Conservation (phyloP, 2,113 vertebrate species). For the Isichthys henryi region DNA sequence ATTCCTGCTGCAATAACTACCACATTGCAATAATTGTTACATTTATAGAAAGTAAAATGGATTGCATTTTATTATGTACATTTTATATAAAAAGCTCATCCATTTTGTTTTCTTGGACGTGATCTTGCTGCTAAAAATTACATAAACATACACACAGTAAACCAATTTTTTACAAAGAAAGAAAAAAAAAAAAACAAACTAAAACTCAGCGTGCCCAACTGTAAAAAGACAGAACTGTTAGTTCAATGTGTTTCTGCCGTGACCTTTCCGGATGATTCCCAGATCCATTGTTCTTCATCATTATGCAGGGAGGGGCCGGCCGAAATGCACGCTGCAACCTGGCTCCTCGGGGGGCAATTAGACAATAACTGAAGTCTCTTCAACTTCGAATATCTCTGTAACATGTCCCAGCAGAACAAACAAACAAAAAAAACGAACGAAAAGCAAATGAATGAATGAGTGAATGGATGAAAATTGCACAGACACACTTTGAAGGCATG, state of each 20-base stretch:
- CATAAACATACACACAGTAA: neutral
- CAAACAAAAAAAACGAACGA: neutral
- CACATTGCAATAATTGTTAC: neutral
- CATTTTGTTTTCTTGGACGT: neutral
- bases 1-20: neutral
- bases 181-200: neutral
- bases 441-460: neutral
- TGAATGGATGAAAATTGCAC: neutral
- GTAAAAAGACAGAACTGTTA: conserved; percentile 68
- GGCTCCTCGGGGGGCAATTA: conserved; percentile 77
- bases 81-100: neutral
- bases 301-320: conserved; percentile 71
- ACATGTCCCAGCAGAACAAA: conserved; percentile 36
- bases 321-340: conserved; percentile 65
- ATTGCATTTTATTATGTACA: neutral
- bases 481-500: neutral
- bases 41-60: neutral
- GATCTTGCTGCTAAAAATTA: neutral
- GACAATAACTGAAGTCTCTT: conserved; percentile 60
- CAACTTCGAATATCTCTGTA: conserved; percentile 54
- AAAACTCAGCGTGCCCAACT: conserved; percentile 13
- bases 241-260: conserved; percentile 76
- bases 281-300: conserved; percentile 81
- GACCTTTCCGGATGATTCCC: conserved; percentile 78
- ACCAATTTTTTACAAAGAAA: neutral